Base-by-base conservation (phyloP, 2,888 invertebrate species). In the Scaptomyza flava region DNA sequence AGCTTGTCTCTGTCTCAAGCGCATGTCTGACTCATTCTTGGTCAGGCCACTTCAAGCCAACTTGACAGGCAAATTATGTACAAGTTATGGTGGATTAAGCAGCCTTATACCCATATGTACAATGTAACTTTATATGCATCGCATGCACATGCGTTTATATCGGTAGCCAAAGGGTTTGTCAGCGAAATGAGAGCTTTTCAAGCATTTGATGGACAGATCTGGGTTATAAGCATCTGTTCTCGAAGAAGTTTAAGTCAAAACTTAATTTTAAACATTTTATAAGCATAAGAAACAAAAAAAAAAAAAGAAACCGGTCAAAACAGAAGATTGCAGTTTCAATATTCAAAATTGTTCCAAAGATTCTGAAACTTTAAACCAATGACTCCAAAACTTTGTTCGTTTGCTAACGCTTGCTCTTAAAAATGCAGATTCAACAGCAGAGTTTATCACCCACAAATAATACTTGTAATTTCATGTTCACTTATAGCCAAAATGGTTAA, bases 191-290 rank as follows among this genome's bases (percentile, higher is more conserved):
- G 56, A 58, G 56, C 46, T 50, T 58, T 31, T 46, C 48, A 51
- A 41, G 30, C 61, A 50, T 66, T 68, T 80, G 84, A 80, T 73
- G 70, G 81, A 80, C 79, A 71, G 70, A 80, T 73, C 73, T 83
- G 70, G 79, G 84, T 77, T 73, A 80, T 53, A 59, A 7, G 27
- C 36, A 36, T 46, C 53, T 53, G 61, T 72, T 60, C 41, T 41
- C 56, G 41, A 30, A 41, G n/a, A 42, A 34, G 20, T 34, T 51
- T 23, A 41, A 52, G 47, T 48, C 51, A 38, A 54, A 56, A 27
- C 27, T n/a, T 42, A 54, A 46, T 31, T 41, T 48, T 50, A 45
- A 42, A 43, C 31, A 43, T 51, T 60, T 70, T 62, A 60, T 47
- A 47, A 31, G 36, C 46, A 51, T n/a, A 61, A 41, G 23, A 17